A percentile compares a stretch with the other conserved stretches of the same genome.
Conservation (phyloP, 2,888 invertebrate genomes). For the Eristalis intricaria region DNA sequence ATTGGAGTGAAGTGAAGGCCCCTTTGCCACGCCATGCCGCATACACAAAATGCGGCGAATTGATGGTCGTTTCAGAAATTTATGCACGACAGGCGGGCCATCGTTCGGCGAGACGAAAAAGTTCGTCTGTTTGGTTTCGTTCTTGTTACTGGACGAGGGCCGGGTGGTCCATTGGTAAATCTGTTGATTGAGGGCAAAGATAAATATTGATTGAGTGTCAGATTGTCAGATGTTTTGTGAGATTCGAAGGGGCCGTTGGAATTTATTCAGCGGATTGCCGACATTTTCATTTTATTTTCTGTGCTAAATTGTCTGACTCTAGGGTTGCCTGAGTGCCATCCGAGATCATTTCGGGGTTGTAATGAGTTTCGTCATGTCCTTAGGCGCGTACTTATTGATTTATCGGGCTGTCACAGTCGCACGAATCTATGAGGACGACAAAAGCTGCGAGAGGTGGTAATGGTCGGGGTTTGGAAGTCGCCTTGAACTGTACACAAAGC, state of each 20-base stretch:
- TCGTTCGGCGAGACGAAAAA: not conserved
- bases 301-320: not conserved
- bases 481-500: too few species aligned
- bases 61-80: conserved; percentile 18
- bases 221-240: not conserved
- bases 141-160: not conserved
- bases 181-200: conserved; percentile 6
- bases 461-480: too few species aligned
- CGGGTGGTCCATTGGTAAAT: conserved; percentile 14
- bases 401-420: too few species aligned
- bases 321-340: too few species aligned
- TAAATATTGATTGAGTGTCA: not conserved
- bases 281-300: not conserved
- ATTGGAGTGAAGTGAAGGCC: not conserved
- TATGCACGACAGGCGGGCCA: conserved; percentile 5
- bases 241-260: not conserved
- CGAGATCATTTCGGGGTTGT: not conserved
- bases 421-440: too few species aligned
- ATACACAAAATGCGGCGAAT: conserved; percentile 3
- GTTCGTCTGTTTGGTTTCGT: conserved; percentile 2
- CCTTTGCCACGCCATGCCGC: not conserved
- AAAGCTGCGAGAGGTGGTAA: too few species aligned
- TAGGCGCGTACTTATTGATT: too few species aligned
- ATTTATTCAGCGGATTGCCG: not conserved
- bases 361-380: not conserved